Percentiles rank a stretch among this genome's conserved stretches.
Conservation (phyloP, 2,113 vertebrate genomes). For the Manacus vitellinus region DNA sequence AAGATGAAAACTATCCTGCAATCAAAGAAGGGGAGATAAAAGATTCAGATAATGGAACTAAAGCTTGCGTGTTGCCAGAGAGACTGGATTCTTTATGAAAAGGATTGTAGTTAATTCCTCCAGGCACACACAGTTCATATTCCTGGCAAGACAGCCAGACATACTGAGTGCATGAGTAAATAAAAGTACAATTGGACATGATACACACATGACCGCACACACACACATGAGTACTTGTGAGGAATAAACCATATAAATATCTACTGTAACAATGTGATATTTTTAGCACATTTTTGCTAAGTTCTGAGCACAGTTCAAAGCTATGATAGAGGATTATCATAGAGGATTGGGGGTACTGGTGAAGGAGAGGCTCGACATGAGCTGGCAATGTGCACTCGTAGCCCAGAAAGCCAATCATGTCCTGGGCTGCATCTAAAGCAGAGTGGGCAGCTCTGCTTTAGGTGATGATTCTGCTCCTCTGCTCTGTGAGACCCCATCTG, state of each 20-base stretch:
- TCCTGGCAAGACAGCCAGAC: background rate
- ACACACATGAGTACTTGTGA: background rate
- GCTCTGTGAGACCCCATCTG: background rate
- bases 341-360: background rate
- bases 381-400: background rate
- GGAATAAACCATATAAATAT: background rate
- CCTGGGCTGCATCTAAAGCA: background rate
- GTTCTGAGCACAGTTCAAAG: background rate
- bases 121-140: background rate
- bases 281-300: background rate
- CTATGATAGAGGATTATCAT: background rate
- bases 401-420: background rate
- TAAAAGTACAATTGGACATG: background rate
- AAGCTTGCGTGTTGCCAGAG: conserved; percentile 16
- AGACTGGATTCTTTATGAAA: background rate
- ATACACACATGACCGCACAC: background rate
- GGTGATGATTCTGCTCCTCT: background rate
- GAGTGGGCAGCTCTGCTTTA: background rate
- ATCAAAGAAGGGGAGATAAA: conserved; percentile 54
- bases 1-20: conserved; percentile 36
- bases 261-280: background rate
- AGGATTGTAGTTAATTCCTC: conserved; percentile 18
- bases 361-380: background rate
- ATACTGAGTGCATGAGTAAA: background rate
- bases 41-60: conserved; percentile 46